Evolutionary conservation across 2,797 vertebrate genomes (phyloP).

Genomic region (Simalia tracyae): DNA sequence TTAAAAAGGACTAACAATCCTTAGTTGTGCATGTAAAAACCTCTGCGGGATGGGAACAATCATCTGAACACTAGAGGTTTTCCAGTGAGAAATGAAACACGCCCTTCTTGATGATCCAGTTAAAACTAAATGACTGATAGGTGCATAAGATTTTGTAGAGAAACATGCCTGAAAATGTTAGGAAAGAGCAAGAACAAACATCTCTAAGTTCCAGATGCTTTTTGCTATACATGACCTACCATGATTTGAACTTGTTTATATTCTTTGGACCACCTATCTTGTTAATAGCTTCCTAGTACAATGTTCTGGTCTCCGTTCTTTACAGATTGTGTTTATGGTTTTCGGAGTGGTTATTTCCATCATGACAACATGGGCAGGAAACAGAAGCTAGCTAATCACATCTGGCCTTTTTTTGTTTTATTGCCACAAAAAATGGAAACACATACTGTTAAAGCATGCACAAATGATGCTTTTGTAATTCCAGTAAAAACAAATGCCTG

Average conservation of each 20-base stretch:
- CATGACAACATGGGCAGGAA: slow-evolving; percentile 10
- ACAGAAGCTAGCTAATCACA: slow-evolving; percentile 10
- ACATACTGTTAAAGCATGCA: neutral
- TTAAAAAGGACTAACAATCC: neutral
- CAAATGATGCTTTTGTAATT: neutral
- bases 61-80: neutral
- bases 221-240: neutral
- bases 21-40: neutral
- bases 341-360: slow-evolving; percentile 13
- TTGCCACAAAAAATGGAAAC: neutral
- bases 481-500: neutral
- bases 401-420: slow-evolving; percentile 8
- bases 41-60: neutral
- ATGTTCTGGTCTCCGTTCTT: neutral
- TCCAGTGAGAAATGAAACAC: neutral
- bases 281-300: slow-evolving; percentile 7
- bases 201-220: slow-evolving; percentile 4
- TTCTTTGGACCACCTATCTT: slow-evolving; percentile 35
- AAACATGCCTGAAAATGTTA: slow-evolving; percentile 11
- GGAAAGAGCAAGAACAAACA: neutral
- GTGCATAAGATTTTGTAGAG: neutral
- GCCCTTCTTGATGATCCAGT: neutral
- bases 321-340: neutral
- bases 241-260: slow-evolving; percentile 27
- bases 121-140: slow-evolving; percentile 14